Base-by-base conservation (phyloP, 2,113 vertebrate species). In the Lethenteron reissneri region DNA sequence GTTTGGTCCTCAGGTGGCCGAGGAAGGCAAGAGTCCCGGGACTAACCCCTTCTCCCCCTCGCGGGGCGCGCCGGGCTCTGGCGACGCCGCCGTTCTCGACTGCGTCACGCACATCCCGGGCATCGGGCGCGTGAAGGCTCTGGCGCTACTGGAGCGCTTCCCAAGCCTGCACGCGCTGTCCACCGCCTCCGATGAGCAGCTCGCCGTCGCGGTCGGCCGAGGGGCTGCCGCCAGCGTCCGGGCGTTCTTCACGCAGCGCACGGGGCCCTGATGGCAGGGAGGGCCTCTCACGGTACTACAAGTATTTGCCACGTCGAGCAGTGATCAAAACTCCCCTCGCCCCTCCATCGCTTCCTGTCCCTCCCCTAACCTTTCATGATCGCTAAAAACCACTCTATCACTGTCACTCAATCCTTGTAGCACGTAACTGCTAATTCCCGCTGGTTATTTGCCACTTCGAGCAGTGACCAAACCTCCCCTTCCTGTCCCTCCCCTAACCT, bases 81-180 rank as follows among this genome's bases (percentile, higher is more conserved):
- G n/a, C 8, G 89, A 94, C 59, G 73, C 81, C 0, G 73, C 79
- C 2, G 71, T 89, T n/a, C 75, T 92, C 57, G 79, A 75, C 56
- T 75, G 84, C 0, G 81, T 88, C 21, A 90, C 85, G 74, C 83
- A 78, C 58, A 84, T 97, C 56, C 89, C 91, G 6, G 90, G 85
- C 1, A 85, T 97, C 1, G 89, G 92, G 0, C 83, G 77, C 73
- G 80, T 85, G 1, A 94, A 89, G 77, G 88, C 88, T 15, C 71
- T 81, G 64, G 82, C 84, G 1, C 76, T 95, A 2, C 82, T 95
- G 15, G 80, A 86, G 60, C 79, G 12, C 1, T 95, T 90, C 57
- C 78, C 81, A 14, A 89, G 80, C 75, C 77, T 96, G 76, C 83
- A 84, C 10, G 76, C 73, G 8, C 81, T 96, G 1, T 84, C 86